phyloP scores from a whole-genome alignment of 2,888 invertebrate genomes.

The Hirtodrosophila confusa region DNA sequence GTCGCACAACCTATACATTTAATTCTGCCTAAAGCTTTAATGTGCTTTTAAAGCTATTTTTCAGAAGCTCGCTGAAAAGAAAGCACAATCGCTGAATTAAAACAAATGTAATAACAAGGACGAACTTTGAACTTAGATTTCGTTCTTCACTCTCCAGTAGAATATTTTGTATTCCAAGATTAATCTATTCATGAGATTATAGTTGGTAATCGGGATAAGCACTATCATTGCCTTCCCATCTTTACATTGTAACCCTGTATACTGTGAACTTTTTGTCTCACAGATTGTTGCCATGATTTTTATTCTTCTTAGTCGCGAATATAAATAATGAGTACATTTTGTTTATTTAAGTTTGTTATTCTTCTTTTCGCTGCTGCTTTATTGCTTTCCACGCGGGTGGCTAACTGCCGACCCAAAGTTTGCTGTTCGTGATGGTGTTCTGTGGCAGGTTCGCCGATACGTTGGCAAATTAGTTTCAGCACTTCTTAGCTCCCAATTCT shows the following conservation, averaged over 20 bases:
- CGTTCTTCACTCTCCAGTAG: no score
- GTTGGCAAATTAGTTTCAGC: slow-evolving; percentile 77
- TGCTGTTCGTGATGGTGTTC: slow-evolving; percentile 36
- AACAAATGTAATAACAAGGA: no score
- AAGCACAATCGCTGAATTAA: no score
- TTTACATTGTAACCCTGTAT: slow-evolving; percentile 51
- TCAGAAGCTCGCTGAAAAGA: no score
- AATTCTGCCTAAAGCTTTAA: no score
- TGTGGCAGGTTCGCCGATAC: slow-evolving; percentile 49
- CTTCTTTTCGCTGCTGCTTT: slow-evolving; percentile 59
- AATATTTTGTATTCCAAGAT: no score
- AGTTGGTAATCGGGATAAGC: slow-evolving; percentile 1
- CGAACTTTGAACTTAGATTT: no score
- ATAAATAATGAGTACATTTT: slow-evolving; percentile 79
- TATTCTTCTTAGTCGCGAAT: slow-evolving; percentile 59
- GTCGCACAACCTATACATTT: no score
- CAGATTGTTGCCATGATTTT: slow-evolving; percentile 65
- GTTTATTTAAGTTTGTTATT: slow-evolving; percentile 77
- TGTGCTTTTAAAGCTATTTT: no score
- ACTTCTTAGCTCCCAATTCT: slow-evolving; percentile 31
- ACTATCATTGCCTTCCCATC: not conserved
- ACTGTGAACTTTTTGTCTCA: slow-evolving; percentile 41
- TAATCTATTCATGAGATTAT: no score
- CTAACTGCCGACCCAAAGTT: slow-evolving; percentile 35
- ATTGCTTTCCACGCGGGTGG: slow-evolving; percentile 77